A percentile compares a stretch with the other conserved stretches of the same genome.
phyloP scores from a whole-genome alignment of 2,797 vertebrate genomes.

The Neomorphus geoffroyi region DNA sequence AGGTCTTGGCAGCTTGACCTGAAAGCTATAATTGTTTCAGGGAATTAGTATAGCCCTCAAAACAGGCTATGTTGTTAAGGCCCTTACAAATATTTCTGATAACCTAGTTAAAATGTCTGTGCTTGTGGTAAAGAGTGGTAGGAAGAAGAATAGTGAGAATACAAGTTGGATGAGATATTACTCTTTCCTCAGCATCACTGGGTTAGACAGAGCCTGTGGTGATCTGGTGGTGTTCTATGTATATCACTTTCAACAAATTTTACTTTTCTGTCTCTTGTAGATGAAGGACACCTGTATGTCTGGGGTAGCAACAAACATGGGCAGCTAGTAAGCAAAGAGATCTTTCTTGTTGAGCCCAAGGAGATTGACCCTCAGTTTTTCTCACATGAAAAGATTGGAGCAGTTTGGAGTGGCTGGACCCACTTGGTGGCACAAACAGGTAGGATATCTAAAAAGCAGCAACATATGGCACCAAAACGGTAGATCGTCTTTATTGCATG shows the following conservation, averaged over 20 bases:
- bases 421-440: slow-evolving; percentile 89
- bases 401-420: slow-evolving; percentile 91
- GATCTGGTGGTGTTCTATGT: not conserved
- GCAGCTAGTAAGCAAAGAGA: slow-evolving; percentile 80
- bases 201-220: not conserved
- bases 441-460: slow-evolving; percentile 54
- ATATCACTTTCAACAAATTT: not conserved
- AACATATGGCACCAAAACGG: not conserved
- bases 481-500: not conserved
- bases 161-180: not conserved
- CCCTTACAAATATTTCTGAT: not conserved
- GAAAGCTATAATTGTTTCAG: not conserved
- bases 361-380: slow-evolving; percentile 77
- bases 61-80: not conserved
- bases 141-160: not conserved
- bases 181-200: not conserved
- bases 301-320: slow-evolving; percentile 93
- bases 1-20: not conserved
- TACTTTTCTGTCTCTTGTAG: slow-evolving; percentile 65
- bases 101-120: not conserved
- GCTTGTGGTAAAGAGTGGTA: not conserved
- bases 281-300: slow-evolving; percentile 83
- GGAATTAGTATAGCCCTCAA: not conserved
- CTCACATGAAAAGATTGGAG: slow-evolving; percentile 78
- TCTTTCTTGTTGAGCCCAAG: slow-evolving; percentile 80